These are phyloP conservation scores for Pterostichus madidus DNA, from an alignment of 2,888 invertebrate species.

Conservation along the genomic window DNA sequence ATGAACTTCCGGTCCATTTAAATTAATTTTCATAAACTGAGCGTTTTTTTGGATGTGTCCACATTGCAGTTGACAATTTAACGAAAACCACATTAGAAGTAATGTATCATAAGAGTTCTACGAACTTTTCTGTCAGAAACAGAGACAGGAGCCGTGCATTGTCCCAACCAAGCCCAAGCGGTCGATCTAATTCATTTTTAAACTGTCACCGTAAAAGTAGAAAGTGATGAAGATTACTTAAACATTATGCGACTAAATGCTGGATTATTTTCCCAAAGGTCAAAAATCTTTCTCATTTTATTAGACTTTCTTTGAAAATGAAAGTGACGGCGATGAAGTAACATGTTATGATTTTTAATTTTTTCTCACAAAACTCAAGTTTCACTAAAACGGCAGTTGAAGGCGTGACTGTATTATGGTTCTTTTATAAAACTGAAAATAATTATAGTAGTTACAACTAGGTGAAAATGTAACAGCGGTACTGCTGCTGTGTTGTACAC, in stretches of 20 bases:
- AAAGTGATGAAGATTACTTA: slow-evolving; percentile 50
- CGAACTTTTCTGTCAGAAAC: slow-evolving; percentile 15
- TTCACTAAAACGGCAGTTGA: slow-evolving; percentile 23
- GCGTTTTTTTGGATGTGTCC: not conserved
- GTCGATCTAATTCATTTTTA: slow-evolving; percentile 58
- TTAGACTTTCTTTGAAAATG: slow-evolving; percentile 48
- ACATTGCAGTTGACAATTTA: slow-evolving; percentile 36
- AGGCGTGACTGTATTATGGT: too few relatives aligned
- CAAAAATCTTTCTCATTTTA: slow-evolving; percentile 56
- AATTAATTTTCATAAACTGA: not conserved
- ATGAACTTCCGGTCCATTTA: slow-evolving; percentile 1
- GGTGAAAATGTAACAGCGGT: too few relatives aligned
- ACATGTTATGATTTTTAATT: slow-evolving; percentile 24
- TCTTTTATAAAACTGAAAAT: too few relatives aligned
- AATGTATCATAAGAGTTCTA: slow-evolving; percentile 33
- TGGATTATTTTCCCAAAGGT: slow-evolving; percentile 49
- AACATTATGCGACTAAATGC: slow-evolving; percentile 43
- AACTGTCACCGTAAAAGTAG: slow-evolving; percentile 51
- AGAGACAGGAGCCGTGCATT: not conserved
- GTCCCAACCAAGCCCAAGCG: not conserved
- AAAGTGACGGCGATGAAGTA: slow-evolving; percentile 43
- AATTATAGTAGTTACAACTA: too few relatives aligned
- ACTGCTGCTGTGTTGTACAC: too few relatives aligned
- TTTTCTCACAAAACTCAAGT: slow-evolving; percentile 34
- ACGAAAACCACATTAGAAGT: slow-evolving; percentile 3